Base-by-base conservation (phyloP, 2,113 vertebrate genomes). In the Hippocampus mohnikei region DNA sequence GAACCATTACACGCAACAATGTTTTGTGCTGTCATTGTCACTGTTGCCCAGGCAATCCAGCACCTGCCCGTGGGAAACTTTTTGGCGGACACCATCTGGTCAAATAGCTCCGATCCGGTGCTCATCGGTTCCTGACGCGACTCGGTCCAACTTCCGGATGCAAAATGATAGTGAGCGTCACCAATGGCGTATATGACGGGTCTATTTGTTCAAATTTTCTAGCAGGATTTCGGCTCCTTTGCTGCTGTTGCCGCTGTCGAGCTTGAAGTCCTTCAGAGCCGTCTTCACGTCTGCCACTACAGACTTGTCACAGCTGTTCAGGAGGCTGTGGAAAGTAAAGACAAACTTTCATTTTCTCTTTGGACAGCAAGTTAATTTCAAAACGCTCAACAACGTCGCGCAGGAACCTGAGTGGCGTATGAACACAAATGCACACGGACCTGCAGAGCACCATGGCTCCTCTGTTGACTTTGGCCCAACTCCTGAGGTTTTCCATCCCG, bases 361-460 rank as follows among this genome's bases (percentile, higher is more conserved):
- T 1, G 7, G 21, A n/a, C 33, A 37, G 33, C 5, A 6, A 37
- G 33, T 21, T 50, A 0, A 50, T 50, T 50, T 20, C 48, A 20
- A 16, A 53, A 23, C 8, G 7, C 20, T 53, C 42, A 44, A 44
- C 12, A 44, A 42, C 6, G 4, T 4, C 3, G 29, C 25, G 41
- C 18, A 18, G 10, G n/a, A 29, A 41, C 20, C 5, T 71, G 5
- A 40, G 25, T 15, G 11, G 13, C 21, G 10, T 50, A 52, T 42
- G 10, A 59, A 44, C 27, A 2, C 15, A n/a, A 3, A 0, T 0
- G 7, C 20, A 6, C 16, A 86, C 95, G 75, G 78, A 99, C 97
- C 95, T 92, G 84, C 93, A 95, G 53, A 99, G 94, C 73, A 98
- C 88, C 81, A 99, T 96, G 78, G 96, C 95, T 2, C 97, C 97